phyloP scores from a whole-genome alignment of 2,888 invertebrate genomes.

The Tiphia femorata region DNA sequence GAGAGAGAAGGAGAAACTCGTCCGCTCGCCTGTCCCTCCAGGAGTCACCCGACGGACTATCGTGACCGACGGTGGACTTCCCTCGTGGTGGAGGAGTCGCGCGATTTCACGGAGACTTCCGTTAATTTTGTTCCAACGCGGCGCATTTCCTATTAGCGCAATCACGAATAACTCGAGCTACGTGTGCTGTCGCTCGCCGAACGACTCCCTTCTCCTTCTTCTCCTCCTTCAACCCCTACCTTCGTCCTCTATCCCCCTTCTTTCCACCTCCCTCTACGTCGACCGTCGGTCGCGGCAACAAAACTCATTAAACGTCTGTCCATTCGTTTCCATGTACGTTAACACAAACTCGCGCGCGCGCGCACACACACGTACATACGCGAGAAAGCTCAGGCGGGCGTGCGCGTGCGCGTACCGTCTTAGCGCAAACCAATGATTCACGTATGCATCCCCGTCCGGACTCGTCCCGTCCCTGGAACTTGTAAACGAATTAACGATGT shows the following conservation, averaged over 20 bases:
- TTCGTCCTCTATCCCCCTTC: constrained; percentile 21
- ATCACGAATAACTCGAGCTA: constrained; percentile 53
- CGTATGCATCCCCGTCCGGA: background rate
- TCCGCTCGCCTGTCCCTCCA: too few species aligned
- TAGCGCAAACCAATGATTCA: too few species aligned
- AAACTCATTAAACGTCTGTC: constrained; percentile 67
- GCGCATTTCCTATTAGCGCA: constrained; percentile 47
- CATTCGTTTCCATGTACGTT: constrained; percentile 63
- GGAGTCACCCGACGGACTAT: constrained; percentile 15
- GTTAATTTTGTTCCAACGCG: constrained; percentile 51
- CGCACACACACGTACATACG: background rate
- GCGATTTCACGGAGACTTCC: constrained; percentile 54
- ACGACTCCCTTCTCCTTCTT: too few species aligned
- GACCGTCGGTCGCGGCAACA: constrained; percentile 39
- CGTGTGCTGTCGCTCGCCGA: too few species aligned
- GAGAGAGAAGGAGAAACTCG: too few species aligned
- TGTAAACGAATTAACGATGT: constrained; percentile 46
- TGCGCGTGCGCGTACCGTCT: too few species aligned
- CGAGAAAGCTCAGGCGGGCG: background rate
- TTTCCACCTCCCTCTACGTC: too few species aligned
- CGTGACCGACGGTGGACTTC: constrained; percentile 43
- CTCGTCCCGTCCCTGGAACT: constrained; percentile 17
- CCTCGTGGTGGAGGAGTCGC: constrained; percentile 52
- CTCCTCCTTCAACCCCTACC: background rate
- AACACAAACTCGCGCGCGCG: constrained; percentile 25